Base-by-base conservation (phyloP, 1,140 invertebrate species). In the Diuraphis noxia region DNA sequence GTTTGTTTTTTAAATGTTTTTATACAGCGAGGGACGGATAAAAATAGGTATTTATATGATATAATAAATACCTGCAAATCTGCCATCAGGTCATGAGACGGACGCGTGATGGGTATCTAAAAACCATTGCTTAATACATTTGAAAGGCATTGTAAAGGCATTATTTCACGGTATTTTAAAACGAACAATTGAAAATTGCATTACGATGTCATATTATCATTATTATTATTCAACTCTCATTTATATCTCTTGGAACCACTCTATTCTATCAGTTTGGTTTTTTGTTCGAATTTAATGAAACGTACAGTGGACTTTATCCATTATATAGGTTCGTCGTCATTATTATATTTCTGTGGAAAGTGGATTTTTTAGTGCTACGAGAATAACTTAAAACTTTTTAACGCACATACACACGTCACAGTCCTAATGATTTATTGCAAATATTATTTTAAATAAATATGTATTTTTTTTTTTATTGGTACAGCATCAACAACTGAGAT, bases 161-260 rank as follows among this genome's bases (percentile, higher is more conserved):
- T 72, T 72, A 72, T 72, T 72, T 72, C 13, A n/a, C n/a, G n/a
- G 56, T n/a, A 72, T 72, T 72, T 72, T 72, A n/a, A n/a, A 72
- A 72, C 4, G 56, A 34, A 72, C 56, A 34, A 72, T n/a, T 72
- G 56, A n/a, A n/a, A 72, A 72, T n/a, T n/a, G 56, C 56, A 21
- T n/a, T n/a, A 72, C 13, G 13, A 34, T 72, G n/a, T 72, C n/a
- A 72, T 19, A 72, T n/a, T 72, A 72, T 72, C 34, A 72, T 72
- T 72, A 30, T 72, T 72, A 34, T n/a, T n/a, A 72, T 72, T 72
- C n/a, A 72, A 72, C 34, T 72, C 34, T 72, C 30, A 17, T 34
- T n/a, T n/a, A n/a, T 72, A 72, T n/a, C 13, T 72, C 30, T 72
- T 72, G 13, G 17, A 72, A 72, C 13, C 56, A 72, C 13, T 72